Percentiles rank a stretch among this genome's conserved stretches.
phyloP scores from a whole-genome alignment of 2,113 vertebrate genomes.

The Lucifuga dentata region DNA sequence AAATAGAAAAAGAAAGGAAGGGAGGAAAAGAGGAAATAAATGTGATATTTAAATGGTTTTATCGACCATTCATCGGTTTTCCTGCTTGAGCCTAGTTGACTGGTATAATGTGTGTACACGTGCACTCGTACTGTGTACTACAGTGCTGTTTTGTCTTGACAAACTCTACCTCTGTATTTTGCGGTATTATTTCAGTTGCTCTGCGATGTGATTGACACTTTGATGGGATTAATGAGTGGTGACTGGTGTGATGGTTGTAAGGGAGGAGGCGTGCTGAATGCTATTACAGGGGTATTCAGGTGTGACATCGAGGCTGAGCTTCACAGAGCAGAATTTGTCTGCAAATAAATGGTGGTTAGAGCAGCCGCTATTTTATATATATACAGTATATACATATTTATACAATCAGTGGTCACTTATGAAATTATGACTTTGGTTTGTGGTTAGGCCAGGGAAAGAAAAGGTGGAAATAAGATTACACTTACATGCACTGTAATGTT shows the following conservation, averaged over 20 bases:
- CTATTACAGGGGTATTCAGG: constrained; percentile 27
- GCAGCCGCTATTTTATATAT: constrained; percentile 40
- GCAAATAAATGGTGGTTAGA: constrained; percentile 31
- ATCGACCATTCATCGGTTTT: too few relatives aligned
- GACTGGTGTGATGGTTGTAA: constrained; percentile 49
- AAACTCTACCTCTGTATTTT: constrained; percentile 12
- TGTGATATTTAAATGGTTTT: too few relatives aligned
- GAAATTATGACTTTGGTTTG: too few relatives aligned
- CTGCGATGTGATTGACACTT: constrained; percentile 59
- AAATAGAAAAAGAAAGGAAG: too few relatives aligned
- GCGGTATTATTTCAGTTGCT: constrained; percentile 31
- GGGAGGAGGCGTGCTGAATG: constrained; percentile 32
- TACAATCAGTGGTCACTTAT: too few relatives aligned
- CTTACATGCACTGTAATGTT: too few relatives aligned
- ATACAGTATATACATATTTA: not conserved
- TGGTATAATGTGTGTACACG: not conserved
- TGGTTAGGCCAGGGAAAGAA: too few relatives aligned
- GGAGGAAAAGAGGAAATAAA: too few relatives aligned
- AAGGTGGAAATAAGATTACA: too few relatives aligned
- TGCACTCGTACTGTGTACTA: not conserved
- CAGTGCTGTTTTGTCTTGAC: not conserved
- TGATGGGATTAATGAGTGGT: constrained; percentile 48
- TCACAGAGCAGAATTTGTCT: constrained; percentile 42
- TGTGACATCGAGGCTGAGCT: constrained; percentile 15
- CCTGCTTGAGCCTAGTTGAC: not conserved